Base-by-base conservation (phyloP, 2,888 invertebrate genomes). In the Pantelozetes paolii region DNA sequence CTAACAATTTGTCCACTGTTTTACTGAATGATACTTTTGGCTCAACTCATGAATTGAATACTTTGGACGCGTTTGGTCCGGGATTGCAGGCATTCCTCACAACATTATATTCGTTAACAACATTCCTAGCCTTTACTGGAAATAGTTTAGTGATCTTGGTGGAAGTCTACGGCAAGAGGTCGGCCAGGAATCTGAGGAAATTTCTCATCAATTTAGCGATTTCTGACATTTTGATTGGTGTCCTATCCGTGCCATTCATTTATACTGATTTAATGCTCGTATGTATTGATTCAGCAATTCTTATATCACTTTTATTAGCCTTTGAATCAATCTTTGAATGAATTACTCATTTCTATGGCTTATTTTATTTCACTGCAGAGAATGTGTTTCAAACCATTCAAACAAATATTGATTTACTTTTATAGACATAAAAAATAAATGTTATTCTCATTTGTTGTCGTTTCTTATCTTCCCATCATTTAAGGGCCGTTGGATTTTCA, bases 141-240 rank as follows among this genome's bases (percentile, higher is more conserved):
- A 74, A 74, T 30, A 42, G 70, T 50, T 45, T 74, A 71, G 74
- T 74, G 32, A 74, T 74, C 20, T 20, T 74, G 30, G 74, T 74
- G 1, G 74, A 74, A 28, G 2, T 71, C 23, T 74, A 57, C 26
- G 74, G 74, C 15, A 71, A 70, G n/a, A 20, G 74, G 11, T 74
- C 74, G 57, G 74, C 74, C 26, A 13, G 71, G 23, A 74, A 74
- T 62, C 71, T 74, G 40, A 54, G 71, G 30, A 74, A 74, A 62
- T 74, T 74, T 42, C 74, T 74, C n/a, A 74, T 74, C 57, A 74
- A 74, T 62, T 40, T 74, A 28, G 74, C 74, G 23, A 71, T 74
- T 40, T 57, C 71, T 20, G 74, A 74, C 42, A 70, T 74, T 18
- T 71, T 74, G 20, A 54, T 71, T 20, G 74, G 74, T 5, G 74